phyloP scores from a whole-genome alignment of 1,140 invertebrate species.

The Trissolcus basalis region DNA sequence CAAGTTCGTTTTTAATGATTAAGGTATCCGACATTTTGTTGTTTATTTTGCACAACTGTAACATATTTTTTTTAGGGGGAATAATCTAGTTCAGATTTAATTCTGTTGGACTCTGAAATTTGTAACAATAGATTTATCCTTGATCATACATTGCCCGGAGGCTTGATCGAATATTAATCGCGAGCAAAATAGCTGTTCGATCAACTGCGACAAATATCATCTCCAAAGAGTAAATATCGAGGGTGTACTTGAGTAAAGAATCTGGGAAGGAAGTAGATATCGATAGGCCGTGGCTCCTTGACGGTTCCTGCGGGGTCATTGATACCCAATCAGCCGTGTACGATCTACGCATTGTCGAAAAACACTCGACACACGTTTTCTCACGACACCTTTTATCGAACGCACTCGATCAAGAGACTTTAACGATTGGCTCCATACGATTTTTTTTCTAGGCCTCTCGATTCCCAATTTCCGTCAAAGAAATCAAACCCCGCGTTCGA shows the following conservation, averaged over 20 bases:
- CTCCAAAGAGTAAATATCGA: conserved; percentile 61
- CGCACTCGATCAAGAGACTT: conserved; percentile 65
- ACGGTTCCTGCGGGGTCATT: conserved; percentile 68
- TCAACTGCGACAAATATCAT: conserved; percentile 53
- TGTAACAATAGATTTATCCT: too few relatives aligned
- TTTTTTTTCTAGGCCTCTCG: conserved; percentile 59
- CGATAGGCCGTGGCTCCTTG: conserved; percentile 61
- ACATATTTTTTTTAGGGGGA: too few relatives aligned
- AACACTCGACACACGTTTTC: conserved; percentile 65
- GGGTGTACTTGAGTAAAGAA: conserved; percentile 56
- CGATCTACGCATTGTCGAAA: conserved; percentile 66
- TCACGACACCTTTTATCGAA: conserved; percentile 64
- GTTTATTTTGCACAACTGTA: too few relatives aligned
- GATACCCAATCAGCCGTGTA: conserved; percentile 73
- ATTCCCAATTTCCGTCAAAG: conserved; percentile 12
- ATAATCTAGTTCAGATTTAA: too few relatives aligned
- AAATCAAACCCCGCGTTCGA: neutral
- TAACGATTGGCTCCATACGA: conserved; percentile 65
- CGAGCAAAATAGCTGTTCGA: conserved; percentile 13
- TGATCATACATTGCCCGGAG: too few relatives aligned
- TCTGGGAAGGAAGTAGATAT: conserved; percentile 61
- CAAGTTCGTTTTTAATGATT: too few relatives aligned
- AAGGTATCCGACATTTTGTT: too few relatives aligned
- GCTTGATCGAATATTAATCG: too few relatives aligned
- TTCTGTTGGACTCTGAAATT: too few relatives aligned